Base-by-base conservation (phyloP, 2,888 invertebrate species). In the Chrysolina oricalcia region DNA sequence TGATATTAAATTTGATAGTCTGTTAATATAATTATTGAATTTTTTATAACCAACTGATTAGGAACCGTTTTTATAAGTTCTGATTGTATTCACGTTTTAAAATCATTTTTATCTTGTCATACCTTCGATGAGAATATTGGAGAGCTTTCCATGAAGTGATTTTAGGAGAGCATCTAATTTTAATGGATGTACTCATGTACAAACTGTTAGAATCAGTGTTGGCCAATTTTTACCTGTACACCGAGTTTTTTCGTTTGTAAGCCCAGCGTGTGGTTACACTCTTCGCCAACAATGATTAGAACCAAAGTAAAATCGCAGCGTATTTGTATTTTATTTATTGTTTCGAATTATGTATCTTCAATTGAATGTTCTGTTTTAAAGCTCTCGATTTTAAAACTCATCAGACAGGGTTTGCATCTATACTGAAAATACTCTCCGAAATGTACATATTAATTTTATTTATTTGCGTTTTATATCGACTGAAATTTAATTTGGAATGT, bases 401-500 rank as follows among this genome's bases (percentile, higher is more conserved):
- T 4, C 9, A 1, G 9, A 8, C 2, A 1, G 6, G 9, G 43
- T 2, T 43, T 53, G n/a, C 50, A 53, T 21, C 19, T 53, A 11
- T 21, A 53, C 53, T 53, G 10, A 53, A 53, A 19, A 53, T 23
- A 53, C 53, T 21, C 21, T 13, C 11, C 53, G 53, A 53, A 17
- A 21, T 53, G 48, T 67, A 53, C 13, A 43, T 19, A 68, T 48
- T 17, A 23, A 56, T 68, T 64, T 50, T 56, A 68, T 68, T 53
- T 68, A 68, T 53, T 41, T 40, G 40, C 53, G 21, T 40, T 27
- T 15, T 68, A 50, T 27, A 68, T 68, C 40, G 68, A 68, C 68
- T 68, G 68, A 68, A 68, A 68, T 53, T 67, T 6, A 27, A 68
- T 56, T 59, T 59, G 59, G 59, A 59, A 59, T 59, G n/a, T 27